A percentile compares a stretch with the other conserved stretches of the same genome.
These are phyloP conservation scores for Psittacus erithacus DNA, from an alignment of 2,113 vertebrate species.

Conservation along the genomic window DNA sequence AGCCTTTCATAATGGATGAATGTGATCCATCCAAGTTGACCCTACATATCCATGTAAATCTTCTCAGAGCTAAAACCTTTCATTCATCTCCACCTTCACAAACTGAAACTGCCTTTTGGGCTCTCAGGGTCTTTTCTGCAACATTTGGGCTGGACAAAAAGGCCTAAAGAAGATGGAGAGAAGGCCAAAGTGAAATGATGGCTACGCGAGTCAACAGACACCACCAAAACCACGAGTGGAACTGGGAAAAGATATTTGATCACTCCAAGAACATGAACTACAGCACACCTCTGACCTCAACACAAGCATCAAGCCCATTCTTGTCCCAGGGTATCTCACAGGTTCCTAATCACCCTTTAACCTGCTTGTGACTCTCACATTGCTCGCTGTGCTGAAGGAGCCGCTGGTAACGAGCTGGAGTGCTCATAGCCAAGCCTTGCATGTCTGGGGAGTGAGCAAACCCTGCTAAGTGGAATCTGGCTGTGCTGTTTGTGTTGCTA, in stretches of 20 bases:
- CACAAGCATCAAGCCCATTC: accelerated
- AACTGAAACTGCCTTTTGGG: accelerated
- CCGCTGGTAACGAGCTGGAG: accelerated
- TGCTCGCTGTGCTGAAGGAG: accelerated
- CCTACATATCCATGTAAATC: background rate
- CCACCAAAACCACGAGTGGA: background rate
- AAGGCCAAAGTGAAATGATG: background rate
- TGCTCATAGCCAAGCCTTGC: background rate
- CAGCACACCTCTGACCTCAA: background rate
- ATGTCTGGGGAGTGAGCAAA: constrained; percentile 30
- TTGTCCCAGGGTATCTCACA: background rate
- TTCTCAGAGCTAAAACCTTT: background rate
- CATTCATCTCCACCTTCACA: background rate
- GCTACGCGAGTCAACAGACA: background rate
- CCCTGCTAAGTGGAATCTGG: constrained; percentile 20
- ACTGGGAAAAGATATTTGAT: background rate
- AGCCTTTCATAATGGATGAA: background rate
- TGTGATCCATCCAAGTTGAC: too few species aligned
- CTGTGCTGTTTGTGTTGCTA: constrained; percentile 55
- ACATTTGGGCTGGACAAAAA: background rate
- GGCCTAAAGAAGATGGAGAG: background rate
- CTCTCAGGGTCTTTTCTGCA: background rate
- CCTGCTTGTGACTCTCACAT: accelerated
- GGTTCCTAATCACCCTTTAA: background rate
- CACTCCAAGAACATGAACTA: accelerated